A percentile compares a stretch with the other conserved stretches of the same genome.
Conservation (phyloP, 2,113 vertebrate genomes). For the Melanerpes formicivorus region DNA sequence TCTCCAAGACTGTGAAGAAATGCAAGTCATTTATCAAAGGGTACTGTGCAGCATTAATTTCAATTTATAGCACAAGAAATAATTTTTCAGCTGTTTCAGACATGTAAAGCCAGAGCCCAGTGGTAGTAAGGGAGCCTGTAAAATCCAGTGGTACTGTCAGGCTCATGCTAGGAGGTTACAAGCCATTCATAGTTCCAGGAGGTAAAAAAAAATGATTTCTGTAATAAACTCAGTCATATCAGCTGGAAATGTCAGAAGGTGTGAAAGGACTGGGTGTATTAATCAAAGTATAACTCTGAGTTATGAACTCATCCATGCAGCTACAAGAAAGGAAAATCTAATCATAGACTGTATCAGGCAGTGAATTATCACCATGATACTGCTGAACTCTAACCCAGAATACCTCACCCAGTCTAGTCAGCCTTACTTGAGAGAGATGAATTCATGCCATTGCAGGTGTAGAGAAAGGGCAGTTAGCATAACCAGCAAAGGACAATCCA, state of each 20-base stretch:
- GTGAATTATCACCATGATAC: not conserved
- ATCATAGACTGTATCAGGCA: not conserved
- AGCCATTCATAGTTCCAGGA: not conserved
- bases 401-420: not conserved
- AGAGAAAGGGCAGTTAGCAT: not conserved
- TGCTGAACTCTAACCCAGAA: not conserved
- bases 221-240: not conserved
- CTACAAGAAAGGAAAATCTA: constrained; percentile 8
- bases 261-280: constrained; percentile 5
- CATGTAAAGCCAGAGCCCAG: not conserved
- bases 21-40: not conserved
- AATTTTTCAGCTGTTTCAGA: not conserved
- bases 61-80: not conserved
- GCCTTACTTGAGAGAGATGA: not conserved
- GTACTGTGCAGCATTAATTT: not conserved
- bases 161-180: not conserved
- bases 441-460: not conserved
- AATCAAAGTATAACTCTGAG: constrained; percentile 2
- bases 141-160: not conserved
- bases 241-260: not conserved
- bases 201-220: not conserved
- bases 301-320: not conserved
- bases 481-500: not conserved
- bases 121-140: not conserved
- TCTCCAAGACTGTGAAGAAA: not conserved